Conservation (phyloP, 1,140 invertebrate species). For the Dendroctonus ponderosae region DNA sequence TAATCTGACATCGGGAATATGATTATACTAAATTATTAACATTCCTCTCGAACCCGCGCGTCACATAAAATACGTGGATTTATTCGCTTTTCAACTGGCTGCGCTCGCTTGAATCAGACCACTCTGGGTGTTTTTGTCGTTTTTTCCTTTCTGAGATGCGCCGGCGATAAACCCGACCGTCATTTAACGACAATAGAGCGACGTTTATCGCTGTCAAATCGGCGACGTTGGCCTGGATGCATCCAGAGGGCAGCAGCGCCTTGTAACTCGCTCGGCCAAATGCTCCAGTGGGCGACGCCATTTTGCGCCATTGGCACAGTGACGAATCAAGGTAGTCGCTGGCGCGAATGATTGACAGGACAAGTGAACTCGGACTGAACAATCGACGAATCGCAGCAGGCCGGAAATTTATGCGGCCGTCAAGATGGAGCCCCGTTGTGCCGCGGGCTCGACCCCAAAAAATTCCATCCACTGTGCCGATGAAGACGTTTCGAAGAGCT, state of each 20-base stretch:
- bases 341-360: slow-evolving; percentile 31
- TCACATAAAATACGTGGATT: slow-evolving; percentile 32
- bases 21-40: slow-evolving; percentile 34
- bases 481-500: too few relatives aligned
- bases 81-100: slow-evolving; percentile 9
- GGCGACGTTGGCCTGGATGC: neutral
- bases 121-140: too few relatives aligned
- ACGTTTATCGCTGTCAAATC: neutral
- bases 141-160: neutral
- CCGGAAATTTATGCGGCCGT: slow-evolving; percentile 26
- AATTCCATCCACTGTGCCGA: too few relatives aligned
- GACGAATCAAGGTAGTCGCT: slow-evolving; percentile 29
- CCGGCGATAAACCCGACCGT: neutral
- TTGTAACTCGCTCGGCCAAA: neutral
- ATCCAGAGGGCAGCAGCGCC: neutral
- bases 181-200: neutral
- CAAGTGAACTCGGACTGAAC: slow-evolving; percentile 28
- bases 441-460: slow-evolving; percentile 7
- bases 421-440: slow-evolving; percentile 30
- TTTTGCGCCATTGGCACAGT: slow-evolving; percentile 15
- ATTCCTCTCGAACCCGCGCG: slow-evolving; percentile 23
- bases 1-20: slow-evolving; percentile 37
- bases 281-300: neutral
- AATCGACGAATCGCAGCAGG: slow-evolving; percentile 32
- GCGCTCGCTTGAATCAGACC: too few relatives aligned